Evolutionary conservation across 2,888 invertebrate species (phyloP).

Genomic region (Platycnemis pennipes): DNA sequence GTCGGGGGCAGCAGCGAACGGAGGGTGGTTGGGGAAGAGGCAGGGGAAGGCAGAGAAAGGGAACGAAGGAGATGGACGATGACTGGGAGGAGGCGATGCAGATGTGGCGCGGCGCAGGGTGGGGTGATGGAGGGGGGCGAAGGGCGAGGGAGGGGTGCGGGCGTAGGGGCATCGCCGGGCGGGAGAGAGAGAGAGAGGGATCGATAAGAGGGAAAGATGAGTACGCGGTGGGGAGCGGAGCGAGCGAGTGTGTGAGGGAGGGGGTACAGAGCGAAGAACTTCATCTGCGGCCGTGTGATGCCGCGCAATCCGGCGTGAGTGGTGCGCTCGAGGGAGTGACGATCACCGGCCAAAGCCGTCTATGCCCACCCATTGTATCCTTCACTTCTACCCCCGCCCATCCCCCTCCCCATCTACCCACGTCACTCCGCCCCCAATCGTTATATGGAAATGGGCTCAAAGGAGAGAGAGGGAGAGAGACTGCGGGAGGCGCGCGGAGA

Average conservation of each 20-base stretch:
- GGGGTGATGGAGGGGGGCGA: background rate
- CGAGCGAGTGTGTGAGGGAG: background rate
- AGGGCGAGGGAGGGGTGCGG: background rate
- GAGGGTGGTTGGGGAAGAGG: background rate
- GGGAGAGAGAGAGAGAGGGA: background rate
- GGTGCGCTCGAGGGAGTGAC: background rate
- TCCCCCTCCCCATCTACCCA: background rate
- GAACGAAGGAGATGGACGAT: background rate
- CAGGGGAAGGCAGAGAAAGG: background rate
- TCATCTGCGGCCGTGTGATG: background rate
- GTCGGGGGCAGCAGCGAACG: no score
- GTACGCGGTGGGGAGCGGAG: background rate
- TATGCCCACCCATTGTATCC: background rate
- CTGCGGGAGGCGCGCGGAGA: no score
- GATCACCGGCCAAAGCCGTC: background rate
- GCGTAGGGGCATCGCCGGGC: background rate
- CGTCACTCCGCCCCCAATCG: background rate
- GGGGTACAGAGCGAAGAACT: background rate
- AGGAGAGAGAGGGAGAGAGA: background rate
- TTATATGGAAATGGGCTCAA: background rate
- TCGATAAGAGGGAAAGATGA: background rate
- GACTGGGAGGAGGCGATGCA: background rate
- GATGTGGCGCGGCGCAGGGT: no score
- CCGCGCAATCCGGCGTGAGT: slow-evolving; percentile 9
- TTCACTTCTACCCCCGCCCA: background rate